Evolutionary conservation across 1,140 invertebrate genomes (phyloP).

Genomic region (Leptopilina clavipes): DNA sequence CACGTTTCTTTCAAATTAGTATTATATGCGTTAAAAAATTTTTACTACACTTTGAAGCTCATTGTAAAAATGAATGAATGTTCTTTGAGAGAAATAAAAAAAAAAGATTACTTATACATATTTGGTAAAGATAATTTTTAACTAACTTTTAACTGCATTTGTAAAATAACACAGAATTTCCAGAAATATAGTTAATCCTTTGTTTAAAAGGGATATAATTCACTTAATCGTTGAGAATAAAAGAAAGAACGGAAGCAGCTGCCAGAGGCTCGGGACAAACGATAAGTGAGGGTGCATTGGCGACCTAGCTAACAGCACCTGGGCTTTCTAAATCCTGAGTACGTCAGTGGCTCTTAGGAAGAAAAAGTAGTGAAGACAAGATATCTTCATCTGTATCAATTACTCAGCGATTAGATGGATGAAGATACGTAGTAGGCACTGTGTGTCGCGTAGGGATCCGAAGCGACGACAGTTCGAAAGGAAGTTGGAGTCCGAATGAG

Average conservation of each 20-base stretch:
- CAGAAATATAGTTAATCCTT: not conserved
- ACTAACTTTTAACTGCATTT: not conserved
- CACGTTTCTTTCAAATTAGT: not conserved
- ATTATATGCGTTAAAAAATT: not conserved
- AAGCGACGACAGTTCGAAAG: conserved; percentile 56
- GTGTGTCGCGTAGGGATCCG: conserved; percentile 47
- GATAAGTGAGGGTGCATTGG: conserved; percentile 11
- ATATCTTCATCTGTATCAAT: conserved; percentile 76
- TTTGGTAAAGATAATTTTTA: not conserved
- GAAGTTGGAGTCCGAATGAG: conserved; percentile 55
- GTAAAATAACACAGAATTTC: not conserved
- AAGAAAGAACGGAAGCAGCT: conserved; percentile 29
- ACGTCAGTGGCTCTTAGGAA: conserved; percentile 7
- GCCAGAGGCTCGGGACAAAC: conserved; percentile 21
- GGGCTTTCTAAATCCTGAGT: conserved; percentile 25
- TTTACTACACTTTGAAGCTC: too few species aligned
- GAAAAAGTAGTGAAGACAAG: conserved; percentile 52
- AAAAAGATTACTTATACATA: too few species aligned
- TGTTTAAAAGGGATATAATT: not conserved
- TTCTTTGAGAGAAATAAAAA: too few species aligned
- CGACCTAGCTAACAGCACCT: conserved; percentile 10
- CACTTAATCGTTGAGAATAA: not conserved
- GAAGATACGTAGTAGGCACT: conserved; percentile 65
- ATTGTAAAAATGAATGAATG: too few species aligned
- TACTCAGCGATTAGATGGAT: conserved; percentile 75